Percentiles rank a stretch among this genome's conserved stretches.
phyloP scores from a whole-genome alignment of 2,888 invertebrate genomes.

The Chymomyza procnemis region DNA sequence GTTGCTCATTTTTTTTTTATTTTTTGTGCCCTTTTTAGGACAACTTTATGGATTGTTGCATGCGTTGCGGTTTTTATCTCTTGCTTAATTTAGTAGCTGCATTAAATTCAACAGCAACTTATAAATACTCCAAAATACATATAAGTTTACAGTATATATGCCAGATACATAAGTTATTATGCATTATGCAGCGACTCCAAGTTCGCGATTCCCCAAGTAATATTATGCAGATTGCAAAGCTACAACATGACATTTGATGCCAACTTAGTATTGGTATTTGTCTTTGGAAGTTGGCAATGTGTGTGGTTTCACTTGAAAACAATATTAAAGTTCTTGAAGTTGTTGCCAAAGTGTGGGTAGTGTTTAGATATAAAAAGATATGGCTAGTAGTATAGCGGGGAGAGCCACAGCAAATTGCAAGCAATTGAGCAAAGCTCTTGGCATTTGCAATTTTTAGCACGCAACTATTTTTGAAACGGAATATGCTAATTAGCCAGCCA shows the following conservation, averaged over 20 bases:
- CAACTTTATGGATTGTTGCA: conserved; percentile 10
- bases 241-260: neutral
- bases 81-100: neutral
- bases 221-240: neutral
- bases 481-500: conserved; percentile 62
- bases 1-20: neutral
- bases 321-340: conserved; percentile 49
- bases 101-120: neutral
- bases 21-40: conserved; percentile 58
- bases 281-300: neutral
- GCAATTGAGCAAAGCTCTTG: conserved; percentile 62
- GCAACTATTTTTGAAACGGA: conserved; percentile 59
- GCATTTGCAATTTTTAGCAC: conserved; percentile 70
- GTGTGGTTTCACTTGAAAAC: neutral
- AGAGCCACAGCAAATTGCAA: conserved; percentile 50
- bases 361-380: neutral
- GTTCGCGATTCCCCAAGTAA: neutral
- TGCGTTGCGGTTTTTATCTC: conserved; percentile 1
- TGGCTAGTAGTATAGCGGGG: conserved; percentile 29
- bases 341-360: neutral
- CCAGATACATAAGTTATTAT: neutral
- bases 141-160: no score
- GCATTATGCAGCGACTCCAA: neutral
- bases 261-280: neutral
- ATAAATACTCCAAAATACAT: neutral